Percentiles rank a stretch among this genome's conserved stretches.
Conservation (phyloP, 2,113 vertebrate species). For the Acrocephalus arundinaceus region DNA sequence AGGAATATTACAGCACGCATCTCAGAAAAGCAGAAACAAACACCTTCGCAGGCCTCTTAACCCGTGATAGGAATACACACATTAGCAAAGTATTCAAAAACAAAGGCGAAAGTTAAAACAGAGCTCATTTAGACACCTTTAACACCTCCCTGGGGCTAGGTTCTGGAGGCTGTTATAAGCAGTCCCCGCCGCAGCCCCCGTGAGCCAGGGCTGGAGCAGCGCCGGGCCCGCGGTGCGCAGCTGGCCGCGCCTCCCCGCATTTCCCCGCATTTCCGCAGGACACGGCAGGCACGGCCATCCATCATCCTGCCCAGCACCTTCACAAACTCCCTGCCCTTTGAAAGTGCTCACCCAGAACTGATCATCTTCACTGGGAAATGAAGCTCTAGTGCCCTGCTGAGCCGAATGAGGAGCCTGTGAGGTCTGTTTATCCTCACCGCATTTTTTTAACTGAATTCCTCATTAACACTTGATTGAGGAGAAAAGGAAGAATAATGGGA, state of each 20-base stretch:
- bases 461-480: slow-evolving; percentile 22
- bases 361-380: slow-evolving; percentile 46
- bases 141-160: too few species aligned
- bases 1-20: background rate
- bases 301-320: slow-evolving; percentile 74
- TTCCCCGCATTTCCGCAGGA: background rate
- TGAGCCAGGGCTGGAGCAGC: background rate
- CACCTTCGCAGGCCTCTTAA: background rate
- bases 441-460: background rate
- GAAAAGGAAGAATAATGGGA: background rate
- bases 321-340: slow-evolving; percentile 59
- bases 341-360: slow-evolving; percentile 56
- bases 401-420: slow-evolving; percentile 41
- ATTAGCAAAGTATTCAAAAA: rapidly evolving
- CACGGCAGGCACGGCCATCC: slow-evolving; percentile 42
- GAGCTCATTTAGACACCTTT: background rate
- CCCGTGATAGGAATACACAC: background rate
- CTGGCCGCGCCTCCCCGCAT: too few species aligned
- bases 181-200: rapidly evolving
- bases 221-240: too few species aligned
- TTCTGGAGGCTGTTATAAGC: background rate
- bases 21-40: background rate
- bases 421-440: slow-evolving; percentile 24
- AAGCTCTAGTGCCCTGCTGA: slow-evolving; percentile 44
- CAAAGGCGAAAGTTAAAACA: background rate